Conservation (phyloP, 2,888 invertebrate species). For the Lasioglossum marginatum region DNA sequence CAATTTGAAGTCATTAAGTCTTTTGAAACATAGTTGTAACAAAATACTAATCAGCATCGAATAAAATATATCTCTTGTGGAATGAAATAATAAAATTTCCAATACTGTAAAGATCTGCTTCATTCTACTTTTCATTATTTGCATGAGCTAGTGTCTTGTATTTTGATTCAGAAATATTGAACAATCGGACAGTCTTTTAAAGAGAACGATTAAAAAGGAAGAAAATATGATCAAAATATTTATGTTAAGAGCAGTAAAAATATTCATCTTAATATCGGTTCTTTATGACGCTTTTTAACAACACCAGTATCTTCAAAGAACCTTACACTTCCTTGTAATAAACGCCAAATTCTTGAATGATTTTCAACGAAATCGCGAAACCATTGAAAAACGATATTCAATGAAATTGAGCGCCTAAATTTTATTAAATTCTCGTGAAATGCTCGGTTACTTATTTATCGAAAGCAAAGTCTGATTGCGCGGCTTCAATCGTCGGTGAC, state of each 20-base stretch:
- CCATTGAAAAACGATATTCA: neutral
- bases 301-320: neutral
- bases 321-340: too few relatives aligned
- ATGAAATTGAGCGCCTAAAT: neutral
- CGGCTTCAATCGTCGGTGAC: neutral
- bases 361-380: neutral
- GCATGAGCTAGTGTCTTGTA: neutral
- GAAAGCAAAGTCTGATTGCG: neutral
- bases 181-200: too few relatives aligned
- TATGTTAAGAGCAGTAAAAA: neutral
- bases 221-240: neutral
- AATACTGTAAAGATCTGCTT: too few relatives aligned
- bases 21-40: neutral
- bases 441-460: neutral
- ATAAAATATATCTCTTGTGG: too few relatives aligned
- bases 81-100: too few relatives aligned
- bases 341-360: neutral
- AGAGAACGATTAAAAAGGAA: neutral
- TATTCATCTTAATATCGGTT: neutral
- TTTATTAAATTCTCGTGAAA: neutral
- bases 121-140: too few relatives aligned
- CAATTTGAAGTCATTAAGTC: neutral
- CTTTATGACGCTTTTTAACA: too few relatives aligned
- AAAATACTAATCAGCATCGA: too few relatives aligned
- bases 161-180: neutral